Conservation (phyloP, 2,888 invertebrate species). For the Drosophila trichaetosa region DNA sequence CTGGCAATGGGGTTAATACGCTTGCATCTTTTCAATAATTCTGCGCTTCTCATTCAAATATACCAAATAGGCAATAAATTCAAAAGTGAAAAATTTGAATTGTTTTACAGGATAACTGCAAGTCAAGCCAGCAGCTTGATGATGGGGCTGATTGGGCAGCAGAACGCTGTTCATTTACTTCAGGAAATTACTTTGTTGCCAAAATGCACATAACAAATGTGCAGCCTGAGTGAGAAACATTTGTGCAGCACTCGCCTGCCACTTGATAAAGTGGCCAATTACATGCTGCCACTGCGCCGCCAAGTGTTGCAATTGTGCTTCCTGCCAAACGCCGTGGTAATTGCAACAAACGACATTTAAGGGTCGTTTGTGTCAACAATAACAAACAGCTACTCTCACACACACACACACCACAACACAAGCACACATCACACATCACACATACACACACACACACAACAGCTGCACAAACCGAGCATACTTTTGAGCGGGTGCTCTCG, state of each 20-base stretch:
- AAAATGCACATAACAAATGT: no score
- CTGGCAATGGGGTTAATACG: not conserved
- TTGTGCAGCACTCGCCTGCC: slow-evolving; percentile 22
- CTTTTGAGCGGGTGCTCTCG: slow-evolving; percentile 33
- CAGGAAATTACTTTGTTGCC: not conserved
- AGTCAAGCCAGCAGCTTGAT: not conserved
- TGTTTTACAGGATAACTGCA: not conserved
- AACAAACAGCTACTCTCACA: slow-evolving; percentile 39
- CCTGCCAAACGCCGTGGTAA: slow-evolving; percentile 34
- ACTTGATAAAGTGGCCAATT: slow-evolving; percentile 52
- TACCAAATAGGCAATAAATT: not conserved
- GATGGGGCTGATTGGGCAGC: not conserved
- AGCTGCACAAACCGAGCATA: slow-evolving; percentile 38
- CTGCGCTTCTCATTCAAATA: not conserved
- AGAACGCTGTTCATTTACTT: not conserved
- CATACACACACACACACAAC: not conserved
- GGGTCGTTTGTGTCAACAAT: slow-evolving; percentile 59
- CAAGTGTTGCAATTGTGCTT: slow-evolving; percentile 13
- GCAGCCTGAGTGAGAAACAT: not conserved
- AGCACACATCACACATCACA: slow-evolving; percentile 5
- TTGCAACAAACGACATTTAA: slow-evolving; percentile 57
- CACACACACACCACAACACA: slow-evolving; percentile 2
- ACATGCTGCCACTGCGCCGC: slow-evolving; percentile 10
- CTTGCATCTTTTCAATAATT: not conserved
- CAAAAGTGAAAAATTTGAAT: not conserved